A percentile compares a stretch with the other conserved stretches of the same genome.
phyloP scores from a whole-genome alignment of 2,113 vertebrate genomes.

The Lanius ludovicianus region DNA sequence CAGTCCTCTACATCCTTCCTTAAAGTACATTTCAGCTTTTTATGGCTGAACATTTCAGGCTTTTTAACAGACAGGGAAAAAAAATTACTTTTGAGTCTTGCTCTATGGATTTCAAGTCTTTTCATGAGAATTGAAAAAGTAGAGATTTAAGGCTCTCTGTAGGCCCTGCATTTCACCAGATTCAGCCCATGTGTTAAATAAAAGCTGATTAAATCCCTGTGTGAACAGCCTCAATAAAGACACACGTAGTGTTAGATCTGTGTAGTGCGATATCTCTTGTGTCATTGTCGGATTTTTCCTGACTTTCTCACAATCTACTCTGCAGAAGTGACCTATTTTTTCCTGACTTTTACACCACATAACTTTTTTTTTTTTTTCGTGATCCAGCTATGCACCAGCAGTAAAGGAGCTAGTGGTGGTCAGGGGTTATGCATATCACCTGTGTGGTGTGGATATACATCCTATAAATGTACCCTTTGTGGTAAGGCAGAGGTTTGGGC shows the following conservation, averaged over 20 bases:
- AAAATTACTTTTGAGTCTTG: background rate
- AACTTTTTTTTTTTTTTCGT: rapidly evolving
- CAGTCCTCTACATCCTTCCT: background rate
- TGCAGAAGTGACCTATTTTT: background rate
- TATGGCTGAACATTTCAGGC: background rate
- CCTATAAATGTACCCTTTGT: background rate
- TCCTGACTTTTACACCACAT: background rate
- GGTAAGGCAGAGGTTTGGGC: background rate
- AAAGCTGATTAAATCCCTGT: background rate
- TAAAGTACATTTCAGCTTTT: background rate
- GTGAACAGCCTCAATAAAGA: background rate
- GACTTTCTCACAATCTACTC: background rate
- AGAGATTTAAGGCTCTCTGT: background rate
- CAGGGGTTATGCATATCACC: background rate
- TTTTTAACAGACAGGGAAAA: background rate
- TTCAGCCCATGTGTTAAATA: background rate
- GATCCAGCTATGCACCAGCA: background rate
- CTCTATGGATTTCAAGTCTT: background rate
- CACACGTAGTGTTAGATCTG: background rate
- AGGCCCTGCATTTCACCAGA: background rate
- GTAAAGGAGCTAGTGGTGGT: background rate
- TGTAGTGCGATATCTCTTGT: background rate
- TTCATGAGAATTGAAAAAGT: background rate
- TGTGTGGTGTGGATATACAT: too few species aligned
- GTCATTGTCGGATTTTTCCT: background rate